phyloP scores from a whole-genome alignment of 2,113 vertebrate species.

The Seriola aureovittata region DNA sequence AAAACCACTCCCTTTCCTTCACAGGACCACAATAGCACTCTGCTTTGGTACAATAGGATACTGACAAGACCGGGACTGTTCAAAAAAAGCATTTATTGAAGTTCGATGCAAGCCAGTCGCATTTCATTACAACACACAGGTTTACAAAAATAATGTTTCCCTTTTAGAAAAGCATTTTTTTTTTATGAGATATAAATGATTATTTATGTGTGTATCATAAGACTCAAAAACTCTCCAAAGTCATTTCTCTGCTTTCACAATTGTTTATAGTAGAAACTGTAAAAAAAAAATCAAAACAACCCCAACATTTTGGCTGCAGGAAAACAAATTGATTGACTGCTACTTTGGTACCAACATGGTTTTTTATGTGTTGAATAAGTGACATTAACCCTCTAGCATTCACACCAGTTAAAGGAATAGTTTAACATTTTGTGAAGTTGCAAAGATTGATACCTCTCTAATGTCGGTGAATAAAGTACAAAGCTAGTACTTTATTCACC shows the following conservation, averaged over 20 bases:
- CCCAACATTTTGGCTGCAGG: not conserved
- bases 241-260: not conserved
- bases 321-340: not conserved
- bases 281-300: too few relatives aligned
- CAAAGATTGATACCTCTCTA: not conserved
- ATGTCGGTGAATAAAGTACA: not conserved
- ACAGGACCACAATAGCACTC: conserved; percentile 23
- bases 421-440: not conserved
- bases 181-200: conserved; percentile 33
- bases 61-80: conserved; percentile 26
- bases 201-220: conserved; percentile 32
- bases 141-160: conserved; percentile 57
- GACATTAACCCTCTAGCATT: not conserved
- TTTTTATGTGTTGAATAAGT: not conserved
- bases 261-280: not conserved
- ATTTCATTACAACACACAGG: conserved; percentile 76
- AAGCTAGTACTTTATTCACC: not conserved
- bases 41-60: conserved; percentile 26
- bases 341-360: not conserved
- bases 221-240: not conserved
- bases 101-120: conserved; percentile 82
- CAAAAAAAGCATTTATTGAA: conserved; percentile 71
- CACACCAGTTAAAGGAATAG: not conserved
- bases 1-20: conserved; percentile 49
- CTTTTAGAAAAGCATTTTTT: conserved; percentile 20